phyloP scores from a whole-genome alignment of 2,113 vertebrate genomes.

The Erinaceus europaeus region DNA sequence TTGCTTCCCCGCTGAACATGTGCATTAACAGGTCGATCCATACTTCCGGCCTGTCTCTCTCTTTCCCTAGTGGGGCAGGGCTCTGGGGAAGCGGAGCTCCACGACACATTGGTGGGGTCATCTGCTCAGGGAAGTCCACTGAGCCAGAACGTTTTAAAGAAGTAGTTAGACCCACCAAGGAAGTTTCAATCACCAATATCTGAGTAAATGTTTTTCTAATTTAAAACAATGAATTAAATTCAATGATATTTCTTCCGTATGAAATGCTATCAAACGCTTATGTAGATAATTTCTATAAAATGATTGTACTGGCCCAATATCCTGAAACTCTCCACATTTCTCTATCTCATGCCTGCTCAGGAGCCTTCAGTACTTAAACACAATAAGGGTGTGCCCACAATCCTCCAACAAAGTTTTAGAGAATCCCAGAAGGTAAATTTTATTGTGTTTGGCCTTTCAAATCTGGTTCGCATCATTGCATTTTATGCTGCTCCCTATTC shows the following conservation, averaged over 20 bases:
- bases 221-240: slow-evolving; percentile 41
- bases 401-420: slow-evolving; percentile 62
- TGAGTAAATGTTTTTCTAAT: neutral
- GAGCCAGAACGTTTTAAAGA: neutral
- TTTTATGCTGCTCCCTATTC: slow-evolving; percentile 75
- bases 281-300: slow-evolving; percentile 52
- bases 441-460: slow-evolving; percentile 59
- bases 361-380: slow-evolving; percentile 33
- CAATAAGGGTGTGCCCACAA: slow-evolving; percentile 46
- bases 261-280: slow-evolving; percentile 43
- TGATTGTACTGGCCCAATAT: slow-evolving; percentile 33
- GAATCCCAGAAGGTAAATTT: slow-evolving; percentile 74
- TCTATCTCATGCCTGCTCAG: neutral
- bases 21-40: too few relatives aligned
- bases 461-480: slow-evolving; percentile 69
- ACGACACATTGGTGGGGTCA: too few relatives aligned
- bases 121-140: too few relatives aligned
- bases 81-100: too few relatives aligned
- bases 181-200: neutral
- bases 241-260: slow-evolving; percentile 62
- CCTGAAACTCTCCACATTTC: neutral
- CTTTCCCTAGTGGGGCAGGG: too few relatives aligned
- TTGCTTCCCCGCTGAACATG: too few relatives aligned
- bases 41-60: too few relatives aligned
- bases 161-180: neutral